These are phyloP conservation scores for Mionectes olivaceus DNA, from an alignment of 2,797 vertebrate species.

Conservation along the genomic window DNA sequence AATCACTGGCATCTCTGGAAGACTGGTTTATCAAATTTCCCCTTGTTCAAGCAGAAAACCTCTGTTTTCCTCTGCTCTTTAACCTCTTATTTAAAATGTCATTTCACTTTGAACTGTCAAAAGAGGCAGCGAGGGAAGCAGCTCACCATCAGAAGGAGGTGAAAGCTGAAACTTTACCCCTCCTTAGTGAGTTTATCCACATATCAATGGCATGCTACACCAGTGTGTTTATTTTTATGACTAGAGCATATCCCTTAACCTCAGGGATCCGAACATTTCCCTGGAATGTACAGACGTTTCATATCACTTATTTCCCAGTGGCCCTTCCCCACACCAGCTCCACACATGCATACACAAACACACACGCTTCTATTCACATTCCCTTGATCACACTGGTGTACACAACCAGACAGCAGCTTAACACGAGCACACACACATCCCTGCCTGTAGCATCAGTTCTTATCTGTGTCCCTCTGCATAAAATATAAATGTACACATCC, in stretches of 20 bases:
- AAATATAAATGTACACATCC: neutral
- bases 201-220: slow-evolving; percentile 54
- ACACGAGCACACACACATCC: neutral
- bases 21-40: slow-evolving; percentile 73
- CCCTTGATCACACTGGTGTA: neutral
- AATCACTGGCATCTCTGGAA: slow-evolving; percentile 66
- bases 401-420: slow-evolving; percentile 10
- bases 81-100: slow-evolving; percentile 74
- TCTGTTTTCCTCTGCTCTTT: slow-evolving; percentile 69
- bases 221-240: slow-evolving; percentile 70
- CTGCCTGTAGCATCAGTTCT: neutral
- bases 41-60: slow-evolving; percentile 54
- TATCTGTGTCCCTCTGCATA: neutral
- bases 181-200: slow-evolving; percentile 58
- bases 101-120: slow-evolving; percentile 75
- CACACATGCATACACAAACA: slow-evolving; percentile 28
- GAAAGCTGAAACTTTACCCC: slow-evolving; percentile 74
- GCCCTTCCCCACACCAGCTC: slow-evolving; percentile 23
- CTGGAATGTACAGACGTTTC: slow-evolving; percentile 69
- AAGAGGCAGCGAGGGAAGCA: slow-evolving; percentile 55
- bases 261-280: slow-evolving; percentile 56
- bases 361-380: neutral
- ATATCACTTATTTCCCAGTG: slow-evolving; percentile 51
- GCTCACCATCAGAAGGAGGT: slow-evolving; percentile 55
- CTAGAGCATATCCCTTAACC: slow-evolving; percentile 64